These are phyloP conservation scores for Meta bourneti DNA, from an alignment of 2,888 invertebrate species.

Conservation along the genomic window DNA sequence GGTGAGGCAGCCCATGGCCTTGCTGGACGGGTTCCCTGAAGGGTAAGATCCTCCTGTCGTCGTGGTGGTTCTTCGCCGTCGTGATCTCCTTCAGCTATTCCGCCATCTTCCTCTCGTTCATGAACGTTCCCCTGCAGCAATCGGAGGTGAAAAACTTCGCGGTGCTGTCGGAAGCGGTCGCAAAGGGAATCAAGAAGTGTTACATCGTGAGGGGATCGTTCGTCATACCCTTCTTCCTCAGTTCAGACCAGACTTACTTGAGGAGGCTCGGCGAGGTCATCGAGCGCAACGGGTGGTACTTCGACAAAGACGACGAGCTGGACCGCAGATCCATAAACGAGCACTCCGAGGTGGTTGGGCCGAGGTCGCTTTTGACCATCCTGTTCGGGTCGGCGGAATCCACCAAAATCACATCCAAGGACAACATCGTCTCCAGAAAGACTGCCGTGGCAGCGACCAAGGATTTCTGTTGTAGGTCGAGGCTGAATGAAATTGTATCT, in stretches of 20 bases:
- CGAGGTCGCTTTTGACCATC: neutral
- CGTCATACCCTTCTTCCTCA: neutral
- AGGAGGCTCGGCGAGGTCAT: neutral
- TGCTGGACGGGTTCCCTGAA: neutral
- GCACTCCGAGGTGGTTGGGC: neutral
- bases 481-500: neutral
- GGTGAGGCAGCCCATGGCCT: neutral
- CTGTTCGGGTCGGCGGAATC: neutral
- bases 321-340: neutral
- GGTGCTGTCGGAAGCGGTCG: conserved; percentile 5
- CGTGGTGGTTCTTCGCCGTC: conserved; percentile 5
- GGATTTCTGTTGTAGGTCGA: neutral
- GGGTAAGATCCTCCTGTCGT: neutral
- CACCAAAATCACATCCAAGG: neutral
- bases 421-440: neutral
- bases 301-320: neutral
- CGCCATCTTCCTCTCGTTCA: neutral
- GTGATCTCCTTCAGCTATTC: conserved; percentile 18
- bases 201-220: neutral
- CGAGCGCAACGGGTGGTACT: neutral
- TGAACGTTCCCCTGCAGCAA: neutral
- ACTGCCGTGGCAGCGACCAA: neutral
- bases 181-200: conserved; percentile 7
- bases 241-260: neutral
- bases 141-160: neutral